Conservation (phyloP, 2,797 vertebrate genomes). For the Scolopax rusticola region DNA sequence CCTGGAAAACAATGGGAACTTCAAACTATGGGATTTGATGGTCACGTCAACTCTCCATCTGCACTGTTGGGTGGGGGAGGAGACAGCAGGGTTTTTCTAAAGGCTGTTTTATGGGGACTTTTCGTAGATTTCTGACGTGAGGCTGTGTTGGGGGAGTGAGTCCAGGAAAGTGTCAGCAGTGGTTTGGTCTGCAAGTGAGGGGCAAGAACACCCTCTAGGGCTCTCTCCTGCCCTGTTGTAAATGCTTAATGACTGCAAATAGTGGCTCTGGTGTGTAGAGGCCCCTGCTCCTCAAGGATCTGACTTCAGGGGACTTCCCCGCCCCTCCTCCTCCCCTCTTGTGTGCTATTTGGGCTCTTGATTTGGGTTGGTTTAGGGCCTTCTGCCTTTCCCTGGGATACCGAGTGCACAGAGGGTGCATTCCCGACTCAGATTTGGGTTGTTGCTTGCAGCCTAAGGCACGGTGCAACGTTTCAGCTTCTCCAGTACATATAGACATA, state of each 20-base stretch:
- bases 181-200: not conserved
- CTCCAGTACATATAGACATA: accelerated
- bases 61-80: not conserved
- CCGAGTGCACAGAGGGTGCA: accelerated
- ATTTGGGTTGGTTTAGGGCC: not conserved
- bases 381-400: too few species aligned
- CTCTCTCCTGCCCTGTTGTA: not conserved
- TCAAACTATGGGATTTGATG: accelerated
- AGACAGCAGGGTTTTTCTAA: not conserved
- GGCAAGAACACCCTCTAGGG: not conserved
- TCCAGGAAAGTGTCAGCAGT: not conserved
- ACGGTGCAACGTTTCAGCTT: not conserved
- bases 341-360: not conserved
- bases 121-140: not conserved
- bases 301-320: not conserved
- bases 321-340: too few species aligned
- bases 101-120: not conserved
- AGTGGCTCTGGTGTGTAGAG: not conserved
- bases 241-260: not conserved
- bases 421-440: not conserved
- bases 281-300: not conserved
- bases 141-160: not conserved
- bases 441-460: not conserved
- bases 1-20: not conserved
- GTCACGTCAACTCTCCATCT: accelerated